Conservation (phyloP, 2,113 vertebrate genomes). For the Cyprinodon variegatus region DNA sequence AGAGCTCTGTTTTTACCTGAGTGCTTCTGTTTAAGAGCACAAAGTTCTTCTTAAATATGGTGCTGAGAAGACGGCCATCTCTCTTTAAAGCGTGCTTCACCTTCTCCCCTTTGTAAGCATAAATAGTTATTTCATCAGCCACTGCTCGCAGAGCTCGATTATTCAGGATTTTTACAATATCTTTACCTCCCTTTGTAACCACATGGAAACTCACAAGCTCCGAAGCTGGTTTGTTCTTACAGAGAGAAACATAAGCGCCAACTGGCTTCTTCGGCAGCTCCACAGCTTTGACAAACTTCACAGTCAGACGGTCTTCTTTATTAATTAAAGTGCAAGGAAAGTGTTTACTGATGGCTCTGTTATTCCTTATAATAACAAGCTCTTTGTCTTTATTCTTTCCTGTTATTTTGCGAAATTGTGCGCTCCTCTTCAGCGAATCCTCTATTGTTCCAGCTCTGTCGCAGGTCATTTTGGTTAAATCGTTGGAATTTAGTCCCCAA, state of each 20-base stretch:
- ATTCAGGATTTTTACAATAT: constrained; percentile 9
- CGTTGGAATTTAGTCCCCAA: not conserved
- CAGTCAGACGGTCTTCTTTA: not conserved
- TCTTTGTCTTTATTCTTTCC: constrained; percentile 25
- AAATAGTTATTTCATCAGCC: constrained; percentile 8
- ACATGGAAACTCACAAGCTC: constrained; percentile 35
- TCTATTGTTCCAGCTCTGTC: constrained; percentile 20
- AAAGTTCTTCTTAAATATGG: constrained; percentile 11
- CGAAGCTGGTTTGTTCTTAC: not conserved
- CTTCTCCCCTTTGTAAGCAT: constrained; percentile 33
- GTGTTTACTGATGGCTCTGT: constrained; percentile 32
- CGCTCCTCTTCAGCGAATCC: constrained; percentile 6
- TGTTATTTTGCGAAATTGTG: not conserved
- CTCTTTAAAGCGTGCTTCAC: constrained; percentile 44
- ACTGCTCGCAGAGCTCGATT: not conserved
- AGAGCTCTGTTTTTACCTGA: constrained; percentile 8
- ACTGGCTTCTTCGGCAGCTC: accelerated
- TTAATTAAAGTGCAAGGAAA: constrained; percentile 42
- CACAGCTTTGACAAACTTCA: constrained; percentile 17
- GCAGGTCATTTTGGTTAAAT: not conserved
- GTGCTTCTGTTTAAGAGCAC: accelerated
- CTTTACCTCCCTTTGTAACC: constrained; percentile 3
- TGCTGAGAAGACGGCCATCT: constrained; percentile 31
- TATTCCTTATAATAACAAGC: constrained; percentile 33
- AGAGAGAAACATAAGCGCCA: accelerated